Evolutionary conservation across 2,797 vertebrate genomes (phyloP).

Genomic region (Numenius phaeopus): DNA sequence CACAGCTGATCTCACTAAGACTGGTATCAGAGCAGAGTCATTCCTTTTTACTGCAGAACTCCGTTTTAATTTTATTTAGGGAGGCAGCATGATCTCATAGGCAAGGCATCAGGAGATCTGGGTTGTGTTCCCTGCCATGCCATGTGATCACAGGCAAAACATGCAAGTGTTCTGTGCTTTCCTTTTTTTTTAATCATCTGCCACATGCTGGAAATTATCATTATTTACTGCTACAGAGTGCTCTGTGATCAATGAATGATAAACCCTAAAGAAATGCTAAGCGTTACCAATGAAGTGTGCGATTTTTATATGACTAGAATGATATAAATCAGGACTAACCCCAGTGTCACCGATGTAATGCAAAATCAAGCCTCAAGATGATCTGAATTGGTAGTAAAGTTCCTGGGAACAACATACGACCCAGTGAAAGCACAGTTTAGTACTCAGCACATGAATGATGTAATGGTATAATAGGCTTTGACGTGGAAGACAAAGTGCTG

Average conservation of each 20-base stretch:
- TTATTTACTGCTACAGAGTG: conserved; percentile 27
- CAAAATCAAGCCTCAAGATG: conserved; percentile 15
- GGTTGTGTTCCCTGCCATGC: background rate
- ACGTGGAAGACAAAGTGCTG: background rate
- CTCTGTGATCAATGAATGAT: conserved; percentile 34
- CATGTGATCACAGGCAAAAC: conserved; percentile 38
- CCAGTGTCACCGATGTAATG: rapidly evolving
- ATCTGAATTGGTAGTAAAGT: background rate
- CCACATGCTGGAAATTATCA: background rate
- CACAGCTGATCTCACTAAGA: conserved; percentile 25
- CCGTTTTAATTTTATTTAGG: conserved; percentile 55
- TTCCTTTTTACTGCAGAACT: conserved; percentile 40
- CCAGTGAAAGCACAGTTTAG: background rate
- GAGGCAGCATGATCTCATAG: conserved; percentile 56
- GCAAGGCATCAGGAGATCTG: conserved; percentile 60
- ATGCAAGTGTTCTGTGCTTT: background rate
- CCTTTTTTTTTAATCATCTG: background rate
- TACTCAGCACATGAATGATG: background rate
- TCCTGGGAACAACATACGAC: background rate
- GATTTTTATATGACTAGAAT: background rate
- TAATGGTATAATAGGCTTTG: background rate
- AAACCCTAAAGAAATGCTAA: conserved; percentile 34
- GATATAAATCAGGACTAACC: conserved; percentile 14
- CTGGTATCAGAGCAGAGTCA: conserved; percentile 19
- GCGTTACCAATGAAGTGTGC: background rate